Evolutionary conservation across 2,797 vertebrate species (phyloP).

Genomic region (Sebastes paucispinis): DNA sequence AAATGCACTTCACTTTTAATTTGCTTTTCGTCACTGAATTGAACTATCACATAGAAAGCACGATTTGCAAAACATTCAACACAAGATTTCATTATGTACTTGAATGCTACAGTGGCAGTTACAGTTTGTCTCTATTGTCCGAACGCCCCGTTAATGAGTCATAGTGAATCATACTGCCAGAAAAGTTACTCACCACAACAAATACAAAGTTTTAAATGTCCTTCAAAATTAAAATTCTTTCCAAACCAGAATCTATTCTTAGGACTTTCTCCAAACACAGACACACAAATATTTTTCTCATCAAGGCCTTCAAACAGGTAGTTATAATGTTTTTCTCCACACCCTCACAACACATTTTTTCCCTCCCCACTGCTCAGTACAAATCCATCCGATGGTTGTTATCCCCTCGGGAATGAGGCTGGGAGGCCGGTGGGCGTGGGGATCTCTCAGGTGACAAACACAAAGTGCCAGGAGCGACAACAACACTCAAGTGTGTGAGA

Average conservation of each 20-base stretch:
- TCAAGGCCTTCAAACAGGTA: not conserved
- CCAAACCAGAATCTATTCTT: not conserved
- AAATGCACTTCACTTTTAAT: not conserved
- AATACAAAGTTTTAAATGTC: not conserved
- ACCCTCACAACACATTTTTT: not conserved
- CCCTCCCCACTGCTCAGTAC: not conserved
- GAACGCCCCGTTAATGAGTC: not conserved
- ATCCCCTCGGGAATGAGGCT: constrained; percentile 3
- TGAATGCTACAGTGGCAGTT: not conserved
- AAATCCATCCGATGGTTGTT: constrained; percentile 7
- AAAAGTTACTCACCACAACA: not conserved
- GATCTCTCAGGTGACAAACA: constrained; percentile 54
- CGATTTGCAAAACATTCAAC: not conserved
- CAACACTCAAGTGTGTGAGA: constrained; percentile 34
- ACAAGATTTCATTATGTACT: no score
- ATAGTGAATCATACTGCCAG: not conserved
- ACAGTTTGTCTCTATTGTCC: not conserved
- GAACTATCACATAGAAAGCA: not conserved
- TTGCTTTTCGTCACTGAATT: not conserved
- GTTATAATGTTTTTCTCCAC: not conserved
- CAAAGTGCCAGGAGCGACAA: constrained; percentile 46
- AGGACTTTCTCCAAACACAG: not conserved
- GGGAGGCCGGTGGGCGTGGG: constrained; percentile 56
- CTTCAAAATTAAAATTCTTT: not conserved
- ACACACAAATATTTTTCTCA: not conserved